These are phyloP conservation scores for Astropecten irregularis DNA, from an alignment of 53 echinoderm and acorn worm species.

Conservation along the genomic window DNA sequence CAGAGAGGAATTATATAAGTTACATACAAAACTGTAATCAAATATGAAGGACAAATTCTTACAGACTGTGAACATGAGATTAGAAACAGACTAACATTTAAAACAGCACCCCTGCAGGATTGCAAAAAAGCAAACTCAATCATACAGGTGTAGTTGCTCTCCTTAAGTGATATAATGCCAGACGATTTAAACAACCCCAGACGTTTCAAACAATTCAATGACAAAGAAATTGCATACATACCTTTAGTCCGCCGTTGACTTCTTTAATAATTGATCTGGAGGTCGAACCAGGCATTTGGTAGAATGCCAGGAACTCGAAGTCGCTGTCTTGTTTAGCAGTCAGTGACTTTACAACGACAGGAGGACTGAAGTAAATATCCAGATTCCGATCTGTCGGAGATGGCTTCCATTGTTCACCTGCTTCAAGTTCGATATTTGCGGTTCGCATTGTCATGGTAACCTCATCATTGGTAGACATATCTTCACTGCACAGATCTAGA, in stretches of 20 bases:
- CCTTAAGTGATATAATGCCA: too few relatives aligned
- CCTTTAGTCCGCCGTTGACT: background rate
- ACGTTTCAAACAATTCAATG: too few relatives aligned
- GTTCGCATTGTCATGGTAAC: slow-evolving; percentile 6
- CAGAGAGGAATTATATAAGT: too few relatives aligned
- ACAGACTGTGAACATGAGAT: too few relatives aligned
- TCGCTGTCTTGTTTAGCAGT: background rate
- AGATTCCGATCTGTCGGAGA: background rate
- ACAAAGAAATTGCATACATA: background rate
- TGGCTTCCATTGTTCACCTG: background rate
- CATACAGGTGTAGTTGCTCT: too few relatives aligned
- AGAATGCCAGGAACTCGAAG: background rate
- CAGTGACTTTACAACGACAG: slow-evolving; percentile 10
- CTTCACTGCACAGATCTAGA: slow-evolving; percentile 23
- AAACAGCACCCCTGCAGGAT: too few relatives aligned
- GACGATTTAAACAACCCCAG: too few relatives aligned
- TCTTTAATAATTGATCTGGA: background rate
- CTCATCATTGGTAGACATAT: slow-evolving; percentile 10
- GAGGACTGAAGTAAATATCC: slow-evolving; percentile 4
- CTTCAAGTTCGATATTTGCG: background rate
- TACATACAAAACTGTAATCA: too few relatives aligned
- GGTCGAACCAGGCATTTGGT: background rate
- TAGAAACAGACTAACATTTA: too few relatives aligned
- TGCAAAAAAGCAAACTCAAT: too few relatives aligned
- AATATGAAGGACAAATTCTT: too few relatives aligned